phyloP scores from a whole-genome alignment of 2,797 vertebrate species.

The Cryptoblepharus egeriae region DNA sequence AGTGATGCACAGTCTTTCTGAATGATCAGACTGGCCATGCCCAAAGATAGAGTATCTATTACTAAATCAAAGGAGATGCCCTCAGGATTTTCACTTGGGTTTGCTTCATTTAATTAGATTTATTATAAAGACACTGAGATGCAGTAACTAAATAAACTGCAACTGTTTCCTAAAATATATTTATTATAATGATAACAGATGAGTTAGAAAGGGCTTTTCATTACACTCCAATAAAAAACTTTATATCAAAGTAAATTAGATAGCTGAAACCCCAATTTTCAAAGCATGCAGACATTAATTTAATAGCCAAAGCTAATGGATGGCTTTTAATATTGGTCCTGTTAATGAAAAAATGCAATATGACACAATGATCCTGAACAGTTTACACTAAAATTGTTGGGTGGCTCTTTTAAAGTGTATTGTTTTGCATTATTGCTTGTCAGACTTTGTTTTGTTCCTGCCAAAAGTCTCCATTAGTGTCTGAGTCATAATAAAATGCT shows the following conservation, averaged over 20 bases:
- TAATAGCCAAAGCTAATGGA: constrained; percentile 34
- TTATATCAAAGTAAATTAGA: constrained; percentile 48
- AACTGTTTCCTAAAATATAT: constrained; percentile 29
- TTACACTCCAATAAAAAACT: constrained; percentile 48
- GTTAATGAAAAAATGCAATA: background rate
- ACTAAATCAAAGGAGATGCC: background rate
- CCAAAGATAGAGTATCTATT: background rate
- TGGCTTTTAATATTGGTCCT: constrained; percentile 7
- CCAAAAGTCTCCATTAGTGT: constrained; percentile 19
- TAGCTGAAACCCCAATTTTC: constrained; percentile 38
- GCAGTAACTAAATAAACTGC: constrained; percentile 35
- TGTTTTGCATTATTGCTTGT: constrained; percentile 31
- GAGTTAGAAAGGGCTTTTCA: constrained; percentile 37
- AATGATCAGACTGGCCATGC: fast-evolving
- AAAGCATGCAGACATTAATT: constrained; percentile 33
- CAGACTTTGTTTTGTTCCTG: constrained; percentile 13
- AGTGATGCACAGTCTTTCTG: background rate
- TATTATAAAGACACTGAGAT: constrained; percentile 17
- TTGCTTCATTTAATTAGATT: constrained; percentile 17
- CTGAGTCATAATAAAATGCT: constrained; percentile 4
- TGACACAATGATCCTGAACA: background rate
- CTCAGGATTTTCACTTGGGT: background rate
- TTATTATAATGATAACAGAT: constrained; percentile 52
- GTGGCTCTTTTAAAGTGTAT: background rate
- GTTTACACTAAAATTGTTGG: constrained; percentile 22